These are phyloP conservation scores for Sinocyclocheilus grahami DNA, from an alignment of 2,113 vertebrate genomes.

Conservation along the genomic window DNA sequence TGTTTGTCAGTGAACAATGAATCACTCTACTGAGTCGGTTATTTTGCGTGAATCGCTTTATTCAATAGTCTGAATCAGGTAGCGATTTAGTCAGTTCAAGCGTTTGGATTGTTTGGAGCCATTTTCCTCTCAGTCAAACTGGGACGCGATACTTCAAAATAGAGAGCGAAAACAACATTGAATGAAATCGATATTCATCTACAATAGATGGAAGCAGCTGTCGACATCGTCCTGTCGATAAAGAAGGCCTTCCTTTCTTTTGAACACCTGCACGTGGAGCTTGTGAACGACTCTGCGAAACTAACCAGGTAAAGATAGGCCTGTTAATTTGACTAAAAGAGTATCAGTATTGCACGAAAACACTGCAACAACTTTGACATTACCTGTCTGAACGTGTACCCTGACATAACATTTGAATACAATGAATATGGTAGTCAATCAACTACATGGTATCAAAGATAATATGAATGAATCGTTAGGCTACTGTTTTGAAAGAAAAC, in stretches of 20 bases:
- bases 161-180: background rate
- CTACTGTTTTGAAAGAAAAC: background rate
- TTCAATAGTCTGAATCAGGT: background rate
- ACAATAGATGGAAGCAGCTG: background rate
- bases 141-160: background rate
- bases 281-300: background rate
- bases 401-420: background rate
- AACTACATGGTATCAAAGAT: background rate
- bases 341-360: background rate
- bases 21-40: background rate
- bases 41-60: background rate
- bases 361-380: background rate
- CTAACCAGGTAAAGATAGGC: background rate
- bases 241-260: background rate
- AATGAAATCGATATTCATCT: background rate
- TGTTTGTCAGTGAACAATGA: background rate
- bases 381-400: background rate
- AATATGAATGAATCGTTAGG: background rate
- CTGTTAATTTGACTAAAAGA: background rate
- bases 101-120: background rate
- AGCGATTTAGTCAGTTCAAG: background rate
- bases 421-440: background rate
- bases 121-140: background rate
- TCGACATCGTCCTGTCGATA: background rate
- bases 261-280: background rate